phyloP scores from a whole-genome alignment of 2,888 invertebrate species.

The Lacanobia oleracea region DNA sequence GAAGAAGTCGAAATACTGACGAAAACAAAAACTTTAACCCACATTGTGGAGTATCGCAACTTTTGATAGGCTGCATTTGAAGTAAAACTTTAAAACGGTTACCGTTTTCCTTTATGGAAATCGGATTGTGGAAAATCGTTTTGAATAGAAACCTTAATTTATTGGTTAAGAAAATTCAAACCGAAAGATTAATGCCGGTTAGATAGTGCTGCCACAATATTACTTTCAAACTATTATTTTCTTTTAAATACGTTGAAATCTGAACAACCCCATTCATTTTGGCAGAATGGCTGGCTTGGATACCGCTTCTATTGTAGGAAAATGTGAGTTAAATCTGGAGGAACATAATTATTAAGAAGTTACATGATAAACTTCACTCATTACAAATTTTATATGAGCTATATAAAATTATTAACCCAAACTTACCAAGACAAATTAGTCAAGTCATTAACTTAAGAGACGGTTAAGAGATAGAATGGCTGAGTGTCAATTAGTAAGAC shows the following conservation, averaged over 20 bases:
- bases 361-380: too few relatives aligned
- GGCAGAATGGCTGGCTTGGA: too few relatives aligned
- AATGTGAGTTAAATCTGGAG: too few relatives aligned
- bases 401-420: conserved; percentile 13
- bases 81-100: not conserved
- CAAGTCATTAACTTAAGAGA: conserved; percentile 48
- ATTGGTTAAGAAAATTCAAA: too few relatives aligned
- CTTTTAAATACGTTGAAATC: too few relatives aligned
- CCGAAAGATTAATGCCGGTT: too few relatives aligned
- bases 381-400: too few relatives aligned
- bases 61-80: not conserved
- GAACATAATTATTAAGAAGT: too few relatives aligned
- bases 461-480: conserved; percentile 42
- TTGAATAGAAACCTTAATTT: not conserved
- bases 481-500: conserved; percentile 52
- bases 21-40: not conserved
- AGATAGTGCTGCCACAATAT: too few relatives aligned
- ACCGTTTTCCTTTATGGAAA: not conserved
- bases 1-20: conserved; percentile 6
- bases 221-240: too few relatives aligned
- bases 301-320: too few relatives aligned
- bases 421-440: conserved; percentile 43
- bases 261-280: too few relatives aligned
- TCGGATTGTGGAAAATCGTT: not conserved
- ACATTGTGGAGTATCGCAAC: not conserved